phyloP scores from a whole-genome alignment of 2,888 invertebrate species.

The Antheraea yamamai region DNA sequence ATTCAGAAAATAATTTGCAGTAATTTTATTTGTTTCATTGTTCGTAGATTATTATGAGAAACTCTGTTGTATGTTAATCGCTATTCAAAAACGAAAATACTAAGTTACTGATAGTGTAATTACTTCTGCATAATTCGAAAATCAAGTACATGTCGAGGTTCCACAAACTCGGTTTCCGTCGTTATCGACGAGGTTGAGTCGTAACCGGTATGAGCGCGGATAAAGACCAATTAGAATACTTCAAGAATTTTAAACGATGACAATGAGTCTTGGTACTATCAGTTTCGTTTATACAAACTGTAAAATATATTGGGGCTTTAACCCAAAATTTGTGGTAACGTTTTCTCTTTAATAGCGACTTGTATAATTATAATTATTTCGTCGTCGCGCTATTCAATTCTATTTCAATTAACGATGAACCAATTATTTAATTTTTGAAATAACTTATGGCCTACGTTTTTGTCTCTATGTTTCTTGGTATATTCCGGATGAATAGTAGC shows the following conservation, averaged over 20 bases:
- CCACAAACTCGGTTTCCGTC: slow-evolving; percentile 38
- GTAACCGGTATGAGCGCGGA: slow-evolving; percentile 58
- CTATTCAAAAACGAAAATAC: slow-evolving; percentile 9
- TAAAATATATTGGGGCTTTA: slow-evolving; percentile 12
- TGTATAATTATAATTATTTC: background rate
- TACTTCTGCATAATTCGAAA: slow-evolving; percentile 35
- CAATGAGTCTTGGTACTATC: slow-evolving; percentile 41
- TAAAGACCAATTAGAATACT: slow-evolving; percentile 68
- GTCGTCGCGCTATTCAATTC: background rate
- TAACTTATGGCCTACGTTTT: too few relatives aligned
- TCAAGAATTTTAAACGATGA: slow-evolving; percentile 55
- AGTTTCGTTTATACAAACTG: slow-evolving; percentile 20
- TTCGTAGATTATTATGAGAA: background rate
- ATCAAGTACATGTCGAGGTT: slow-evolving; percentile 51
- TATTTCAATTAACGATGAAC: slow-evolving; percentile 1
- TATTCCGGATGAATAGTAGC: background rate
- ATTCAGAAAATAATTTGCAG: background rate
- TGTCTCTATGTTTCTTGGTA: background rate
- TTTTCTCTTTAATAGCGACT: background rate
- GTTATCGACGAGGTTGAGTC: slow-evolving; percentile 60
- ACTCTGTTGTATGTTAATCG: background rate
- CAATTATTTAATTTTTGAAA: slow-evolving; percentile 4
- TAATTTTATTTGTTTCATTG: background rate
- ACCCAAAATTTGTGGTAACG: background rate
- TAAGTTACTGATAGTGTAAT: slow-evolving; percentile 28